A percentile compares a stretch with the other conserved stretches of the same genome.
Conservation (phyloP, 2,888 invertebrate species). For the Mesopsocus fuscifrons region DNA sequence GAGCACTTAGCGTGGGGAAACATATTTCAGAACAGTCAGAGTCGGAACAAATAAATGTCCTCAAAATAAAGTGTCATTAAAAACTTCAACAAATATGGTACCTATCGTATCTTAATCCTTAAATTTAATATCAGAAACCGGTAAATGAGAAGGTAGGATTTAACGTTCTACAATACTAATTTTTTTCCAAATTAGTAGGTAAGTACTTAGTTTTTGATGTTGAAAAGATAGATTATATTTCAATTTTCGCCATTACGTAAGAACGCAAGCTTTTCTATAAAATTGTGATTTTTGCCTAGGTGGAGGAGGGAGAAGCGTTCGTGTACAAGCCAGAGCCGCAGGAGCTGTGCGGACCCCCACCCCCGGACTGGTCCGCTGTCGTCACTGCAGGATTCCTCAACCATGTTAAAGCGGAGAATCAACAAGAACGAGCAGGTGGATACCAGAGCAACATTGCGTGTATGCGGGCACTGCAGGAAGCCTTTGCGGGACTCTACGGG, state of each 20-base stretch:
- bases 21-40: no score
- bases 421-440: constrained; percentile 69
- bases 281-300: constrained; percentile 43
- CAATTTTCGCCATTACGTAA: no score
- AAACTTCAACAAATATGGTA: no score
- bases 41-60: no score
- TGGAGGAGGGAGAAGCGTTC: constrained; percentile 61
- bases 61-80: no score
- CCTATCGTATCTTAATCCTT: no score
- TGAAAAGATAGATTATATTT: no score
- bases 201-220: no score
- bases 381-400: constrained; percentile 44
- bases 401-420: constrained; percentile 54
- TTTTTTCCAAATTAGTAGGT: no score
- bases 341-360: constrained; percentile 50
- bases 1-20: constrained; percentile 74
- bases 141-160: no score
- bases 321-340: constrained; percentile 40
- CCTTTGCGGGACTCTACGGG: constrained; percentile 50
- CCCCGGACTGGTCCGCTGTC: constrained; percentile 44
- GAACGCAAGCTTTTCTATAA: no score
- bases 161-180: no score
- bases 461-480: constrained; percentile 71
- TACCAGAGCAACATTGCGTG: constrained; percentile 68
- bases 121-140: constrained; percentile 48